Evolutionary conservation across 2,888 invertebrate genomes (phyloP).

Genomic region (Lycophotia porphyrea): DNA sequence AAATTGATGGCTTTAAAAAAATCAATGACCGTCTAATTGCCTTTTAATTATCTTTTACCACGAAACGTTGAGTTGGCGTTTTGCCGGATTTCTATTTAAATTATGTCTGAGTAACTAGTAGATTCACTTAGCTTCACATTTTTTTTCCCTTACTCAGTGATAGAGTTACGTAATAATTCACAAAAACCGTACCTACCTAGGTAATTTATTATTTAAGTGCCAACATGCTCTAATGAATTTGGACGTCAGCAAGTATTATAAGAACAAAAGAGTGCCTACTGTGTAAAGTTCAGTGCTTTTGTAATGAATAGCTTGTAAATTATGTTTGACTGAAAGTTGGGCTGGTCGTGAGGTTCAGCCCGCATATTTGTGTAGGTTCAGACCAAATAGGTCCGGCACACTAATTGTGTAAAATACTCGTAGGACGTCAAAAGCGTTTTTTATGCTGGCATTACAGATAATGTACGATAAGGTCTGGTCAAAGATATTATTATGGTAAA

Average conservation of each 20-base stretch:
- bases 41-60: constrained; percentile 47
- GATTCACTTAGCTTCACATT: not conserved
- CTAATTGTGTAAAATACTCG: constrained; percentile 29
- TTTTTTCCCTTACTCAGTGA: not conserved
- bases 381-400: not conserved
- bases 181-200: not conserved
- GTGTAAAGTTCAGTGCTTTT: constrained; percentile 40
- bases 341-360: constrained; percentile 16
- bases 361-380: constrained; percentile 38
- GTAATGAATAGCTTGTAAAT: constrained; percentile 45
- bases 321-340: constrained; percentile 24
- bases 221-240: constrained; percentile 16
- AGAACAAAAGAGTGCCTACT: constrained; percentile 39
- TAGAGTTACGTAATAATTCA: not conserved
- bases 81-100: constrained; percentile 31
- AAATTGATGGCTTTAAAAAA: not conserved
- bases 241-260: constrained; percentile 29
- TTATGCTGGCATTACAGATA: not conserved
- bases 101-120: constrained; percentile 9
- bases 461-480: not conserved
- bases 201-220: constrained; percentile 27
- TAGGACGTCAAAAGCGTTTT: constrained; percentile 2
- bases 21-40: constrained; percentile 30
- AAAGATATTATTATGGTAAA: not conserved
- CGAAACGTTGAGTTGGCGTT: constrained; percentile 28